Evolutionary conservation across 1,140 invertebrate genomes (phyloP).

Genomic region (Saccostrea echinata): DNA sequence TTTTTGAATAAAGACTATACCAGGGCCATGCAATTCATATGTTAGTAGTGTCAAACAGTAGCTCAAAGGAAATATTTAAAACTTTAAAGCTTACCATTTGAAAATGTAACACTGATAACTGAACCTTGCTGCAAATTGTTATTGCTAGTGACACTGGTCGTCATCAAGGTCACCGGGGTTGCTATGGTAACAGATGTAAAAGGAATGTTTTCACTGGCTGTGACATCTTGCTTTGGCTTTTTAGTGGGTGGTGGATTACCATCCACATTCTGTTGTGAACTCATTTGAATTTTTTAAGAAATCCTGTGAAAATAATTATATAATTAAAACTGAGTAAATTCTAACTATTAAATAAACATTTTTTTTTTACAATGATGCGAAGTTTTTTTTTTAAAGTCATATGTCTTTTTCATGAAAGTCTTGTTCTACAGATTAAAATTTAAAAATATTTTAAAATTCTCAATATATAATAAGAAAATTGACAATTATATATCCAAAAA

Average conservation of each 20-base stretch:
- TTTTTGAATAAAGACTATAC: too few species aligned
- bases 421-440: too few species aligned
- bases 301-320: background rate
- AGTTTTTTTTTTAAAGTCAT: too few species aligned
- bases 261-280: slow-evolving; percentile 36
- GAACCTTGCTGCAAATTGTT: slow-evolving; percentile 51
- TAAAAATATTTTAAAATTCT: too few species aligned
- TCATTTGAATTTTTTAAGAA: slow-evolving; percentile 2
- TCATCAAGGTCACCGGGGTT: slow-evolving; percentile 88
- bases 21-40: too few species aligned
- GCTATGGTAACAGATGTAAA: slow-evolving; percentile 80
- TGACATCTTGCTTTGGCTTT: slow-evolving; percentile 34
- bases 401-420: too few species aligned
- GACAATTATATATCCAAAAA: too few species aligned
- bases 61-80: background rate
- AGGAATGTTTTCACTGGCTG: background rate
- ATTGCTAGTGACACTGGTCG: slow-evolving; percentile 85
- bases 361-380: too few species aligned
- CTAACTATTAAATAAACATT: too few species aligned
- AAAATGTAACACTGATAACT: slow-evolving; percentile 61
- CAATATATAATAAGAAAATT: too few species aligned
- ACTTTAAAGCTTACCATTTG: slow-evolving; percentile 58
- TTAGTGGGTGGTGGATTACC: slow-evolving; percentile 51
- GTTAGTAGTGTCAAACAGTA: too few species aligned
- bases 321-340: background rate